A percentile compares a stretch with the other conserved stretches of the same genome.
These are phyloP conservation scores for Ypsolopha scabrella DNA, from an alignment of 2,888 invertebrate species.

Conservation along the genomic window DNA sequence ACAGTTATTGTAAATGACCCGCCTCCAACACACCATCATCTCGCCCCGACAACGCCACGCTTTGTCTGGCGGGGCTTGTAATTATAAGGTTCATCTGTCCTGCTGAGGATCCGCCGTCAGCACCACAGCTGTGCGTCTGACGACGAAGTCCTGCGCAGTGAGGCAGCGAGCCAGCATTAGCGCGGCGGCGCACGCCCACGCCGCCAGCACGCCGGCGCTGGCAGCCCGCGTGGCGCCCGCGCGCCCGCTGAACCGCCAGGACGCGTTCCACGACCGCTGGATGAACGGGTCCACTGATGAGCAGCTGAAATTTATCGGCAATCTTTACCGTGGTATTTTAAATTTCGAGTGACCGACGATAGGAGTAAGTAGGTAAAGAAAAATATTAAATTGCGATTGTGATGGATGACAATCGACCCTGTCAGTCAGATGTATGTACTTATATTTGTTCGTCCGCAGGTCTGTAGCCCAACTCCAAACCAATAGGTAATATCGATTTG, in stretches of 20 bases:
- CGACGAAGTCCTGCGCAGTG: slow-evolving; percentile 47
- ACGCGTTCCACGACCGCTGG: slow-evolving; percentile 26
- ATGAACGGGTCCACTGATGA: slow-evolving; percentile 41
- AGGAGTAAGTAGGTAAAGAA: too few species aligned
- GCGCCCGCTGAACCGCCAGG: slow-evolving; percentile 39
- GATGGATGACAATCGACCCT: too few species aligned
- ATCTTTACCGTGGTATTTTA: neutral
- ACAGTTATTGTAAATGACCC: too few species aligned
- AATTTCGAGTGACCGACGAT: too few species aligned
- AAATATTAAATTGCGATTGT: too few species aligned
- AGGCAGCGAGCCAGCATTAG: slow-evolving; percentile 49
- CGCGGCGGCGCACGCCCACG: slow-evolving; percentile 49
- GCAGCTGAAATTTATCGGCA: slow-evolving; percentile 26
- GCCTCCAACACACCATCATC: too few species aligned
- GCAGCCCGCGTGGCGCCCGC: slow-evolving; percentile 38
- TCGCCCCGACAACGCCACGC: too few species aligned
- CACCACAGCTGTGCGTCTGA: slow-evolving; percentile 36
- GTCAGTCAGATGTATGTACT: too few species aligned
- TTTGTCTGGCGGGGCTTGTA: too few species aligned
- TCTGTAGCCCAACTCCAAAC: too few species aligned
- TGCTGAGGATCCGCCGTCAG: slow-evolving; percentile 41
- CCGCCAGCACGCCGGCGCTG: slow-evolving; percentile 44
- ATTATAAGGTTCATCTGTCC: slow-evolving; percentile 16
- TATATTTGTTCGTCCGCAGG: too few species aligned
- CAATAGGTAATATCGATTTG: too few species aligned